Evolutionary conservation across 1,140 invertebrate genomes (phyloP), one percentile per base, ranked within the genome.

Genomic region (Agraylea sexmaculata): DNA sequence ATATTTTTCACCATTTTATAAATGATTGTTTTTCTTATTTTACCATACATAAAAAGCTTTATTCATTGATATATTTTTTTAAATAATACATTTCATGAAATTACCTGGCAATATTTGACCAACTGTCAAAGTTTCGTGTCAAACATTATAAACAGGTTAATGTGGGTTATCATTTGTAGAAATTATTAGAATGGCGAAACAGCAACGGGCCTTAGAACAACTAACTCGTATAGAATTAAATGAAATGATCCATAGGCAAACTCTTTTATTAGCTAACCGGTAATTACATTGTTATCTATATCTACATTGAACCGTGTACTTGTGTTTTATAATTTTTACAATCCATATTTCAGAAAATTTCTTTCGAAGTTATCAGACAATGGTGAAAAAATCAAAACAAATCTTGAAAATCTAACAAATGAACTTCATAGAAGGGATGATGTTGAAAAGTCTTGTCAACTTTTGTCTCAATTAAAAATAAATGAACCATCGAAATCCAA

Each of bases 311-410:
- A 8, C 12, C 7, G 7, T 25, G 7, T 25, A 12, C 23, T 25
- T 25, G n/a, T 8, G n/a, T 8, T 12, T 8, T 8, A 25, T 8
- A 25, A 25, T 25, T 8, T 25, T 7, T 25, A n/a, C n/a, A n/a
- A 7, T 8, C 23, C 12, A 25, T 25, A 37, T 45, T 43, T 21
- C 37, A 65, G 63, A 39, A 15, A 42, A 16, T 67, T 67, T 44
- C 56, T 64, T 32, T 64, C 52, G 4, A 75, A 69, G 49, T 54
- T 83, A 40, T 65, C 75, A 0, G 80, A 83, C 45, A 80, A 78
- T 57, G 80, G 80, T 6, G 64, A 68, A 33, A 80, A 73, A 55
- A 73, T 83, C 23, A 58, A 62, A 44, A 52, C 57, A 13, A 71
- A 77, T 17, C 58, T 68, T 31, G 58, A 72, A 4, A 73, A 70